phyloP scores from a whole-genome alignment of 2,113 vertebrate species.

The Chlorodrepanis virens region DNA sequence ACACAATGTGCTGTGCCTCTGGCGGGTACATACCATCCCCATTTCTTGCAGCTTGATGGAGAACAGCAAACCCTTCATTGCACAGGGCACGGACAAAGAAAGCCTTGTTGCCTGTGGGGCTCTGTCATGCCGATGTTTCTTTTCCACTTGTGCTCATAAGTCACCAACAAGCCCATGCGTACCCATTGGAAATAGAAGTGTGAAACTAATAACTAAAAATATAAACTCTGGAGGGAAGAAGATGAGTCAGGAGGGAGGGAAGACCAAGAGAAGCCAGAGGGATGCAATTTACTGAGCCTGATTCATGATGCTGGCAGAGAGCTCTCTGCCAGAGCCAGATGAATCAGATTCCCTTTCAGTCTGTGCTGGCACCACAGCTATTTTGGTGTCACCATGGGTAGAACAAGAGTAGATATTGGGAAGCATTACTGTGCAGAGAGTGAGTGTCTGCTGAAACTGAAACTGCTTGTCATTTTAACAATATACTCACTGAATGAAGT shows the following conservation, averaged over 20 bases:
- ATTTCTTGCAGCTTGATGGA: neutral
- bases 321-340: neutral
- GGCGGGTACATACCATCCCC: conserved; percentile 16
- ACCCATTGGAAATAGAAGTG: conserved; percentile 17
- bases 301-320: neutral
- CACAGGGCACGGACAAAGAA: conserved; percentile 8
- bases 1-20: neutral
- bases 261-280: neutral
- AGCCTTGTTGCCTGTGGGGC: neutral
- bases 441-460: neutral
- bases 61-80: conserved; percentile 18
- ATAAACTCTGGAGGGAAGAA: conserved; percentile 6
- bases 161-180: neutral
- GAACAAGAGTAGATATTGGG: neutral
- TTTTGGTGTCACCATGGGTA: conserved; percentile 23
- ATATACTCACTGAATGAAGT: neutral
- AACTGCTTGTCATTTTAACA: neutral
- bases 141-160: neutral
- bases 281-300: neutral
- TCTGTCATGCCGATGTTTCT: neutral
- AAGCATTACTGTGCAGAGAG: neutral
- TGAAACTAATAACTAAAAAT: conserved; percentile 41
- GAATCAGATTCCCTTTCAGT: conserved; percentile 39
- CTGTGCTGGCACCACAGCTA: conserved; percentile 5
- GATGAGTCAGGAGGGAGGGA: neutral